Conservation (phyloP, 2,797 vertebrate species). For the Phalanger gymnotis region DNA sequence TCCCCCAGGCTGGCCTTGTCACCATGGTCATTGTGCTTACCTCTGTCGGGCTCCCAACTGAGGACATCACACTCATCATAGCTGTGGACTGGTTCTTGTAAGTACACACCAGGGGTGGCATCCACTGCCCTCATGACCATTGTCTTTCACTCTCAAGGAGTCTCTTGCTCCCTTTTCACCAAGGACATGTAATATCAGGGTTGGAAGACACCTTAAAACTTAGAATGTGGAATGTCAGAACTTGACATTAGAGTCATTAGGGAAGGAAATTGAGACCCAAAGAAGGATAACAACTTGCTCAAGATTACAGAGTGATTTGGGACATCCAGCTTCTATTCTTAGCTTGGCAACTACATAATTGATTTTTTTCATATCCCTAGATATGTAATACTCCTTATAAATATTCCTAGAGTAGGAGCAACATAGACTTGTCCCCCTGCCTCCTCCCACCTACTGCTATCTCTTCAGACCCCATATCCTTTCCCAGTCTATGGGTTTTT, state of each 20-base stretch:
- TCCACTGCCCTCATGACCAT: background rate
- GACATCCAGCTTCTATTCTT: background rate
- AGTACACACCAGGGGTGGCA: constrained; percentile 82
- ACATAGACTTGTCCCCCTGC: no score
- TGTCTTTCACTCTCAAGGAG: background rate
- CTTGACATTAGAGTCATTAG: background rate
- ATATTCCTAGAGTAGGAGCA: background rate
- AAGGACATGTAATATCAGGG: background rate
- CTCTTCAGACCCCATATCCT: background rate
- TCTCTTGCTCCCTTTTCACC: background rate
- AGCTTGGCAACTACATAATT: background rate
- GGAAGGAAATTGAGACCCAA: background rate
- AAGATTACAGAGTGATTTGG: background rate
- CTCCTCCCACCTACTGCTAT: background rate
- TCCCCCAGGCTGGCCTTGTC: constrained; percentile 98
- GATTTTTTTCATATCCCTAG: background rate
- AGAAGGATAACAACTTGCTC: background rate
- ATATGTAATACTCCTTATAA: background rate
- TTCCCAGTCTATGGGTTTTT: background rate
- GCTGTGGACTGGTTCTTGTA: constrained; percentile 99
- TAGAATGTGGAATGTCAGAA: background rate
- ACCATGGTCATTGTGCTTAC: constrained; percentile 99
- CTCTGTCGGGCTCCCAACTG: constrained; percentile 96
- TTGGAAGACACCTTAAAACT: background rate
- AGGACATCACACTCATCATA: constrained; percentile 98